Evolutionary conservation across 2,888 invertebrate species (phyloP), one percentile per base, ranked within the genome.

Genomic region (Allygus modestus): DNA sequence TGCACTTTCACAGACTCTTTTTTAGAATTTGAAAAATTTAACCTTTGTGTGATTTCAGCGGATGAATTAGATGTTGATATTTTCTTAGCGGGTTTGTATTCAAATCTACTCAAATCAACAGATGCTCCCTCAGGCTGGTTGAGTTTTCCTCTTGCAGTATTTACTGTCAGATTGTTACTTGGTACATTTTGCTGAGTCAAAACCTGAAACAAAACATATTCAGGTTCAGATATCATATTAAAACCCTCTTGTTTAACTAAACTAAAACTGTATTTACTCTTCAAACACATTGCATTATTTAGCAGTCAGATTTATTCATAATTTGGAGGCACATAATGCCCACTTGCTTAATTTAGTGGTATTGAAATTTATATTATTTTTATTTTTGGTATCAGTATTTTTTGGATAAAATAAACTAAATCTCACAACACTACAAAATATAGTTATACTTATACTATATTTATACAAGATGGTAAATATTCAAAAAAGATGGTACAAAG

Each of bases 21-120:
- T 65, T 65, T 28, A 5, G 1, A 4, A 15, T 15, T 31, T 28
- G 26, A 17, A 28, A 65, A 17, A 28, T 2, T 11, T 0, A 11
- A 0, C 12, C 23, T 58, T 23, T 26, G 28, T 11, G 15, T 0
- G 0, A 28, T 31, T 2, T 28, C 65, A 65, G 1, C 12, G 0
- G 28, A 12, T 15, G 31, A 15, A 17, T 65, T 31, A 1, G 9
- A 17, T 65, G 65, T 15, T 65, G 65, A 5, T 12, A 28, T 12
- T 31, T 65, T 26, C 65, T 65, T 65, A 0, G 65, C 26, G 28
- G 65, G 65, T 65, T 65, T 26, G 28, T 65, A 65, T 65, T 65
- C 65, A 65, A 28, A 65, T 31, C 65, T 65, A 26, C 15, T 65
- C 28, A 65, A 17, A 65, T 65, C 65, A 28, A 65, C 28, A 65